These are phyloP conservation scores for Nemotelus nigrinus DNA, from an alignment of 2,888 invertebrate genomes.

Conservation along the genomic window DNA sequence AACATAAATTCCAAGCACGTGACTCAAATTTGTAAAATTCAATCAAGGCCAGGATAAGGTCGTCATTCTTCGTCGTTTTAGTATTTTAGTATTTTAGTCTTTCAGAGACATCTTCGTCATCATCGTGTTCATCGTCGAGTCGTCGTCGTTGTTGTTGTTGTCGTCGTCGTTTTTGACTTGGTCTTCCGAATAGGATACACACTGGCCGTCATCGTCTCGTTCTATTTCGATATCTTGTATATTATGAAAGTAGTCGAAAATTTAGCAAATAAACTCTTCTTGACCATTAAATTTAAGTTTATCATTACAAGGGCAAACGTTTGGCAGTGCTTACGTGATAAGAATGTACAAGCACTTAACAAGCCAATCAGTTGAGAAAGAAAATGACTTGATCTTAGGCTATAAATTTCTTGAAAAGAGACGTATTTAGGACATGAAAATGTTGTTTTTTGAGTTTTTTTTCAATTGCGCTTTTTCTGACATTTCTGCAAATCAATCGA, in stretches of 20 bases:
- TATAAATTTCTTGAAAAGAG: background rate
- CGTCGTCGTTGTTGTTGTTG: no score
- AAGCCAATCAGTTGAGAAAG: conserved; percentile 37
- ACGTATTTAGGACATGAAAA: conserved; percentile 22
- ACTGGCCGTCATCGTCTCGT: no score
- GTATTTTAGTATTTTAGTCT: background rate
- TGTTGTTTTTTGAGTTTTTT: background rate
- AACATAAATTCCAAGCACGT: conserved; percentile 44
- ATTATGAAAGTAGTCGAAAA: conserved; percentile 4
- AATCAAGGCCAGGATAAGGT: conserved; percentile 40
- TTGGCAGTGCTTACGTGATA: conserved; percentile 37
- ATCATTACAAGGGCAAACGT: conserved; percentile 45
- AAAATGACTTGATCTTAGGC: conserved; percentile 37
- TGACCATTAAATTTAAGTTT: conserved; percentile 46
- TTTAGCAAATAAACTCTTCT: conserved; percentile 45
- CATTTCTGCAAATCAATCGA: no score
- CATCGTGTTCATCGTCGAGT: no score
- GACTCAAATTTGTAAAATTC: conserved; percentile 46
- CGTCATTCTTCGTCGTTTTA: conserved; percentile 39
- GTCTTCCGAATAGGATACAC: background rate
- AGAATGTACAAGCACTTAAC: conserved; percentile 36
- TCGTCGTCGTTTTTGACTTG: background rate
- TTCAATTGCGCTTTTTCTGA: background rate
- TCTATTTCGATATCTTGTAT: background rate
- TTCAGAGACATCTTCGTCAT: no score